Evolutionary conservation across 2,888 invertebrate genomes (phyloP).

Genomic region (Empis stercorea): DNA sequence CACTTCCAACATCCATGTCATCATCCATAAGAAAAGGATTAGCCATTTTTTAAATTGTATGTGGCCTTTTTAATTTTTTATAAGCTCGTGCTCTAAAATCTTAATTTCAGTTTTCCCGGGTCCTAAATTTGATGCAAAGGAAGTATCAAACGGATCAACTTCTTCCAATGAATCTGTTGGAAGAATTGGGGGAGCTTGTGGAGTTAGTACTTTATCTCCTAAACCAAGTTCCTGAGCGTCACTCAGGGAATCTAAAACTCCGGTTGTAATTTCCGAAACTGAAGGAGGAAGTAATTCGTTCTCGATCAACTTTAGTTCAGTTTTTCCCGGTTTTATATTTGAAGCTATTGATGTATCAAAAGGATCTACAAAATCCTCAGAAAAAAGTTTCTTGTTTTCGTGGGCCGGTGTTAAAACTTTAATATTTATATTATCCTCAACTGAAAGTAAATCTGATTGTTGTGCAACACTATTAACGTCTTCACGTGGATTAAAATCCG

Average conservation of each 20-base stretch:
- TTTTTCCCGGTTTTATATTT: constrained; percentile 59
- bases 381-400: constrained; percentile 37
- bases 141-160: constrained; percentile 77
- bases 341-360: constrained; percentile 73
- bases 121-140: constrained; percentile 60
- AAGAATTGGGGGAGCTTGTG: constrained; percentile 39
- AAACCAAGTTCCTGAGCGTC: constrained; percentile 40
- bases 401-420: constrained; percentile 57
- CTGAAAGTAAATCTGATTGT: constrained; percentile 34
- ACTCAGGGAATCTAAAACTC: constrained; percentile 32
- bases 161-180: constrained; percentile 36
- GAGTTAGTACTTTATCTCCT: constrained; percentile 57
- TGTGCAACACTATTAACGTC: constrained; percentile 23
- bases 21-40: constrained; percentile 75
- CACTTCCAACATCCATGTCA: constrained; percentile 39
- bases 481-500: constrained; percentile 44
- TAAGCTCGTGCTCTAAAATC: constrained; percentile 61
- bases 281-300: constrained; percentile 51
- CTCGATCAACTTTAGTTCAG: constrained; percentile 65
- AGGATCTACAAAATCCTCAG: constrained; percentile 58
- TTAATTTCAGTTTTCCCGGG: constrained; percentile 71
- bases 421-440: constrained; percentile 47
- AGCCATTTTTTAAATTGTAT: constrained; percentile 43
- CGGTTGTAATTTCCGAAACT: constrained; percentile 22
- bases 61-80: constrained; percentile 34